Percentiles rank a stretch among this genome's conserved stretches.
Evolutionary conservation across 2,797 vertebrate genomes (phyloP).

Genomic region (Sciurus vulgaris): DNA sequence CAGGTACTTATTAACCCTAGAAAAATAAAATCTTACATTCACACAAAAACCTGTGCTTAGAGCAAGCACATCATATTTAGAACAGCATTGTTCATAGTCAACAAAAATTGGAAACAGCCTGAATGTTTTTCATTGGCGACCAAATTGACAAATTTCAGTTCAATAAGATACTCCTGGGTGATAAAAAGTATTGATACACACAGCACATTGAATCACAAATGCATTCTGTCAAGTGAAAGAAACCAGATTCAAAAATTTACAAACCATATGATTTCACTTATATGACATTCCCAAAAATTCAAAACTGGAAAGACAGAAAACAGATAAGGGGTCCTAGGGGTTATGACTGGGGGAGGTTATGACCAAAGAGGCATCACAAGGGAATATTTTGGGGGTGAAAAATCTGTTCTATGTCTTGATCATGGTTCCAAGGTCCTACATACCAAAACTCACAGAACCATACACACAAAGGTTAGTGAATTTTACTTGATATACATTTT

Average conservation of each 20-base stretch:
- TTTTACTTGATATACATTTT: not conserved
- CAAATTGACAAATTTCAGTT: not conserved
- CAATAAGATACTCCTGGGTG: not conserved
- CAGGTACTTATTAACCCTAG: not conserved
- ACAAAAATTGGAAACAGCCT: not conserved
- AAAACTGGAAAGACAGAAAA: not conserved
- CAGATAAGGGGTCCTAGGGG: not conserved
- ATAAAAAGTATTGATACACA: not conserved
- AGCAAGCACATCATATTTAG: not conserved
- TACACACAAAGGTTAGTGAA: not conserved
- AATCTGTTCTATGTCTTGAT: not conserved
- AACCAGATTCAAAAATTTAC: not conserved
- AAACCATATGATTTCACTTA: not conserved
- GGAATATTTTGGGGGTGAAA: not conserved
- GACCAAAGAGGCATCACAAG: not conserved
- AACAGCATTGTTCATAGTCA: not conserved
- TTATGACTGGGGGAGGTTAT: not conserved
- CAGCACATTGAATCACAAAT: not conserved
- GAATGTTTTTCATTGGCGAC: not conserved
- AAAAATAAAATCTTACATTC: not conserved
- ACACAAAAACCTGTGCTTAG: not conserved
- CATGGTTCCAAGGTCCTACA: not conserved
- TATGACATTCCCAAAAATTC: not conserved
- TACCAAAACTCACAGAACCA: conserved; percentile 1
- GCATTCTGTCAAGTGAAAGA: not conserved